Evolutionary conservation across 2,888 invertebrate species (phyloP).

Genomic region (Rhagophthalmus giganteus): DNA sequence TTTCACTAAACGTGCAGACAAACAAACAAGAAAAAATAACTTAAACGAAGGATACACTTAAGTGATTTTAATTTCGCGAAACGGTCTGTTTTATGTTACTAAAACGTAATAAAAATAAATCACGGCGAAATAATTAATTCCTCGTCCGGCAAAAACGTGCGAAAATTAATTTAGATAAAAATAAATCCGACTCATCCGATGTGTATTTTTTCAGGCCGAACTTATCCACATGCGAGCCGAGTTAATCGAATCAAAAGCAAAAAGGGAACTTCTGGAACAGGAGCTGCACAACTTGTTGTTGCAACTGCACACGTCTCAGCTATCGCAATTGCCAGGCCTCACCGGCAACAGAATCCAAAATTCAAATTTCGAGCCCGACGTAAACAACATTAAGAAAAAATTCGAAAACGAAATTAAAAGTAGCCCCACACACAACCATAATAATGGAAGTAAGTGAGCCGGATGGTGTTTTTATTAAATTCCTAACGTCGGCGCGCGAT

Average conservation of each 20-base stretch:
- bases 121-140: conserved; percentile 2
- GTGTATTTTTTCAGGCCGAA: conserved; percentile 66
- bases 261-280: conserved; percentile 62
- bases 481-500: too few relatives aligned
- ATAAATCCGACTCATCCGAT: conserved; percentile 6
- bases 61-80: conserved; percentile 6
- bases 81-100: conserved; percentile 11
- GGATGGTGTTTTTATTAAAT: too few relatives aligned
- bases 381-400: conserved; percentile 53
- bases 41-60: too few relatives aligned
- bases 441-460: conserved; percentile 21
- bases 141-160: conserved; percentile 21
- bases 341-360: conserved; percentile 50
- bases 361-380: conserved; percentile 51
- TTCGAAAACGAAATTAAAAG: conserved; percentile 53
- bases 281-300: conserved; percentile 65
- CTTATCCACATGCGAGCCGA: conserved; percentile 75
- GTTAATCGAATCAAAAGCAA: conserved; percentile 69
- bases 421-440: conserved; percentile 51
- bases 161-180: conserved; percentile 14
- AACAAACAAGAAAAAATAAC: too few relatives aligned
- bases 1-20: too few relatives aligned
- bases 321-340: conserved; percentile 58
- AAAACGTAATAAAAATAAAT: conserved; percentile 11
- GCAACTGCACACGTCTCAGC: conserved; percentile 64